Evolutionary conservation across 2,113 vertebrate species (phyloP), one percentile per base, ranked within the genome.

Genomic region (Syngnathus scovelli): DNA sequence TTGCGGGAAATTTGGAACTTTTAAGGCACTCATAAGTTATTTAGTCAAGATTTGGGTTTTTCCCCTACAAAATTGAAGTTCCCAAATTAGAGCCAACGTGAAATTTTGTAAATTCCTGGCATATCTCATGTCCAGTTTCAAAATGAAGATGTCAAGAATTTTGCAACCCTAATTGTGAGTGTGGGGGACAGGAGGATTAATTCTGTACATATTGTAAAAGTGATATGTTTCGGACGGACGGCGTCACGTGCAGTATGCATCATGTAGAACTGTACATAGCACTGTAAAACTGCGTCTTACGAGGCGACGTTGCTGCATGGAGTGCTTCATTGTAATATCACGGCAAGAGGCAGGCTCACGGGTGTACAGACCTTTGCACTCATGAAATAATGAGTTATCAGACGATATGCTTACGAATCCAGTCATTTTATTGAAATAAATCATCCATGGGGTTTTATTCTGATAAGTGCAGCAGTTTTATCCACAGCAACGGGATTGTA

Each of bases 281-380:
- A 23, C 23, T 95, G 94, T 94, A 95, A 91, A 96, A 95, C 93
- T 94, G 93, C 92, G 92, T 75, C 86, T 90, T 83, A 71, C 43
- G 37, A 36, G 0, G 46, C 61, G 63, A 77, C 67, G 39, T 55
- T 70, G n/a, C 46, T 7, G 54, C 48, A 36, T 67, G 39, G 55
- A 51, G 78, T 65, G 66, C 55, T 72, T 55, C 27, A 61, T 49
- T 65, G 68, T 70, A 71, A 81, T 74, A 74, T 82, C 52, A 65
- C 15, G 36, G 78, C 56, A 54, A 54, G 21, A 27, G 85, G 92
- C 91, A 80, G 80, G 78, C 88, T 84, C 80, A 84, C 89, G 85
- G 83, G 87, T 96, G 95, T 95, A 97, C 94, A 97, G 93, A 93
- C 86, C 86, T 92, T 93, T 93, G 90, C 88, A 89, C 74, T 70